Evolutionary conservation across 2,113 vertebrate genomes (phyloP), one percentile per base, ranked within the genome.

Genomic region (Solea solea): DNA sequence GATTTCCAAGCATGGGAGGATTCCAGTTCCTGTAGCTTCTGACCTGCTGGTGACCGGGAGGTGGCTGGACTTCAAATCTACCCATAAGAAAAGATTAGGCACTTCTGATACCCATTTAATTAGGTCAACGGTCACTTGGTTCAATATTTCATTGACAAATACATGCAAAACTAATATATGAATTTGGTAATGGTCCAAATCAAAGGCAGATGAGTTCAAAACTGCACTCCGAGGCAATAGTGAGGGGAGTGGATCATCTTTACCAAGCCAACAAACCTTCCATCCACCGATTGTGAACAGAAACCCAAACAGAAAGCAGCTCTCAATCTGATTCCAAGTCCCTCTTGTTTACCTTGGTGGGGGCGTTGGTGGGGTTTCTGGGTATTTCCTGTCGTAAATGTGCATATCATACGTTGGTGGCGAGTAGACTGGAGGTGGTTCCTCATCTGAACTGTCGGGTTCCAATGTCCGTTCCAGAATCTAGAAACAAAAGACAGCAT

Each of bases 381-480:
- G 94, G 75, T 94, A 95, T 77, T 95, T 94, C 72, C 93, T 93
- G 91, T 97, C 93, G 3, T 94, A 93, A 13, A 89, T 69, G 74
- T 96, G 96, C 94, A 96, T 94, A 72, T 97, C 96, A 15, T 97
- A 97, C 49, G 96, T 87, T 0, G 97, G 97, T 0, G 97, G 97
- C 14, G 96, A 98, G 44, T 98, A 98, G 49, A 98, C 96, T 0
- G 97, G 97, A 11, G 97, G 97, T 0, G 97, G 96, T 81, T 99
- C 97, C 87, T 99, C 97, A 0, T 99, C 97, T 0, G 97, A 99
- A 72, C 97, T 99, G 79, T 98, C 97, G 0, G 97, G 97, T 88
- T 99, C 97, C 81, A 98, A 88, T 7, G 96, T 98, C 75, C 96
- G 91, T 90, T 98, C 97, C 89, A 99, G 69, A 82, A 99, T 96